Conservation (phyloP, 2,888 invertebrate genomes). For the Villa cingulata region DNA sequence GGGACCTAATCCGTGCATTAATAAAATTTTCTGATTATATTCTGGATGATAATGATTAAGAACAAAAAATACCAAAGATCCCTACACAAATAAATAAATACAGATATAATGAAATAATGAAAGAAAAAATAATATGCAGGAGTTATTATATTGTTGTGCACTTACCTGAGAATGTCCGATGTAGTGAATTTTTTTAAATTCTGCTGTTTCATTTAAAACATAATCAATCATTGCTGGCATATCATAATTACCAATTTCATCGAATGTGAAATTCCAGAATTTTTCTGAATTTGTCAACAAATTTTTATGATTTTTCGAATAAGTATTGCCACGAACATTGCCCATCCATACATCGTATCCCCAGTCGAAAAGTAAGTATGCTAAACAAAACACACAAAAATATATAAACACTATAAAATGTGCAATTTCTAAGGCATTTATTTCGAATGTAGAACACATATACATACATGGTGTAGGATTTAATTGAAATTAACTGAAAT, state of each 20-base stretch:
- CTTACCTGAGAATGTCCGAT: constrained; percentile 33
- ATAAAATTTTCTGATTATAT: constrained; percentile 51
- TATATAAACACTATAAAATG: no score
- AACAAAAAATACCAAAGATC: constrained; percentile 39
- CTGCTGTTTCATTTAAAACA: constrained; percentile 25
- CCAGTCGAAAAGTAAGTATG: constrained; percentile 31
- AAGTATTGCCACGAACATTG: constrained; percentile 34
- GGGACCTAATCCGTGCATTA: constrained; percentile 55
- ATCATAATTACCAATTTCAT: constrained; percentile 35
- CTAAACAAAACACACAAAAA: no score
- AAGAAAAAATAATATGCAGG: no score
- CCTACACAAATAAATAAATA: constrained; percentile 22
- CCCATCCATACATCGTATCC: constrained; percentile 38
- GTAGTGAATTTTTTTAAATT: constrained; percentile 30
- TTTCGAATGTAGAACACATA: no score
- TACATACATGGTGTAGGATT: no score
- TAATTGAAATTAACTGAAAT: no score
- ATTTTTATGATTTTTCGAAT: constrained; percentile 32
- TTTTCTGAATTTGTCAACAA: constrained; percentile 27
- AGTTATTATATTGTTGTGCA: neutral
- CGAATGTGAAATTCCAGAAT: constrained; percentile 37
- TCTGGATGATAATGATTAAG: constrained; percentile 49
- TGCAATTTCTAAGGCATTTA: no score
- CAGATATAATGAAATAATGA: no score
- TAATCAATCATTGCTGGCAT: constrained; percentile 36